Conservation (phyloP, 2,797 vertebrate genomes). For the Smutsia gigantea region DNA sequence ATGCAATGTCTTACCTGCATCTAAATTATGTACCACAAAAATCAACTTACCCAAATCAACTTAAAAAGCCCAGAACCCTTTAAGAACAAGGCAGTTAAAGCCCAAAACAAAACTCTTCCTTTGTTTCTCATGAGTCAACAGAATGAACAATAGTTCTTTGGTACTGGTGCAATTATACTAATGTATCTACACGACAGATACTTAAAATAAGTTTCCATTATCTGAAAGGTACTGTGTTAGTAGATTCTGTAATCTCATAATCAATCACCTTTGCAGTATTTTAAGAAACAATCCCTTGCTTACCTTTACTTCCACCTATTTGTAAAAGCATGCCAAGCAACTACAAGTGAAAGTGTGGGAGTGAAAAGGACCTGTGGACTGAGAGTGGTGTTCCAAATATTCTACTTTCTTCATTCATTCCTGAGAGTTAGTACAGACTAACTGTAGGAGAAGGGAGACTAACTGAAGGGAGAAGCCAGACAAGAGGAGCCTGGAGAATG, state of each 20-base stretch:
- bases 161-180: background rate
- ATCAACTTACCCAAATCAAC: background rate
- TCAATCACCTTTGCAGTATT: background rate
- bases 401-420: background rate
- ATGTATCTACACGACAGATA: background rate
- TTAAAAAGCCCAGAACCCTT: conserved; percentile 34
- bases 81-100: conserved; percentile 38
- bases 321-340: conserved; percentile 11
- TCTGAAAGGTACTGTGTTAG: background rate
- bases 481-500: background rate
- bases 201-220: background rate
- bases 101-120: conserved; percentile 17
- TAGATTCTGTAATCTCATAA: conserved; percentile 38
- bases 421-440: background rate
- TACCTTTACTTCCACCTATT: conserved; percentile 24
- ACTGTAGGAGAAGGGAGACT: too few species aligned
- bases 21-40: conserved; percentile 37
- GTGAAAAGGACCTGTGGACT: background rate
- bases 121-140: background rate
- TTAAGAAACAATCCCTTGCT: conserved; percentile 4
- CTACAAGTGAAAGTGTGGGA: background rate
- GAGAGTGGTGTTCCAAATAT: background rate
- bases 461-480: background rate
- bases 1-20: background rate
- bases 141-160: conserved; percentile 6